Percentiles rank a stretch among this genome's conserved stretches.
phyloP scores from a whole-genome alignment of 2,888 invertebrate species.

The Ennomos fuscantarius region DNA sequence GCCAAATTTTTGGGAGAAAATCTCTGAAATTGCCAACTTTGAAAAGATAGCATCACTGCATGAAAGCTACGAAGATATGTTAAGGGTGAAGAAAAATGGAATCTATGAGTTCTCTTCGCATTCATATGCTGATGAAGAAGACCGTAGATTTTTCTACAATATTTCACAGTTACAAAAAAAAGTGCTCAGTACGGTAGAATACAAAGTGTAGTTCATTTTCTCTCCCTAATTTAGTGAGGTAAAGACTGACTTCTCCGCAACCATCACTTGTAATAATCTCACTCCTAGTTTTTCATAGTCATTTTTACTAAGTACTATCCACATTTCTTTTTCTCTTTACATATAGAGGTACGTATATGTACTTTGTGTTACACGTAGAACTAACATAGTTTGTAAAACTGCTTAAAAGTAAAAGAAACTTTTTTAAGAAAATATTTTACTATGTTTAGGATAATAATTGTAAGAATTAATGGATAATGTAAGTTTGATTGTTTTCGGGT shows the following conservation, averaged over 20 bases:
- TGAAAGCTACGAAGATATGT: conserved; percentile 26
- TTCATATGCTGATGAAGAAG: conserved; percentile 7
- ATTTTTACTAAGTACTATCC: conserved; percentile 40
- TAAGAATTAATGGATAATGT: conserved; percentile 50
- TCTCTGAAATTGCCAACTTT: conserved; percentile 52
- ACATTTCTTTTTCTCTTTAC: conserved; percentile 29
- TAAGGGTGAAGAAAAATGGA: conserved; percentile 4
- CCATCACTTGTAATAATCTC: conserved; percentile 49
- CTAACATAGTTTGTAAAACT: conserved; percentile 48
- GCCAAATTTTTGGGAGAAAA: conserved; percentile 68
- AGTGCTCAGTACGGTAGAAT: conserved; percentile 43
- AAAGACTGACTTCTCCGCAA: conserved; percentile 80
- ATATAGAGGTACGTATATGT: conserved; percentile 20
- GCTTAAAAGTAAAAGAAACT: conserved; percentile 52
- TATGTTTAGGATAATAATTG: conserved; percentile 40
- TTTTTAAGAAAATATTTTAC: conserved; percentile 64
- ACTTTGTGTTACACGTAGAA: conserved; percentile 37
- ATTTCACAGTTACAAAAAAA: conserved; percentile 6
- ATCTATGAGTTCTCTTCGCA: background rate
- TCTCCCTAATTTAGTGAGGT: conserved; percentile 72
- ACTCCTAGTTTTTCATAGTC: conserved; percentile 43
- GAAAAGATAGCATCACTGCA: conserved; percentile 26
- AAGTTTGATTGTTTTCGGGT: conserved; percentile 45
- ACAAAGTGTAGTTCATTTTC: conserved; percentile 72
- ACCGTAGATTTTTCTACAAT: conserved; percentile 1